Evolutionary conservation across 2,888 invertebrate species (phyloP).

Genomic region (Clanis bilineata): DNA sequence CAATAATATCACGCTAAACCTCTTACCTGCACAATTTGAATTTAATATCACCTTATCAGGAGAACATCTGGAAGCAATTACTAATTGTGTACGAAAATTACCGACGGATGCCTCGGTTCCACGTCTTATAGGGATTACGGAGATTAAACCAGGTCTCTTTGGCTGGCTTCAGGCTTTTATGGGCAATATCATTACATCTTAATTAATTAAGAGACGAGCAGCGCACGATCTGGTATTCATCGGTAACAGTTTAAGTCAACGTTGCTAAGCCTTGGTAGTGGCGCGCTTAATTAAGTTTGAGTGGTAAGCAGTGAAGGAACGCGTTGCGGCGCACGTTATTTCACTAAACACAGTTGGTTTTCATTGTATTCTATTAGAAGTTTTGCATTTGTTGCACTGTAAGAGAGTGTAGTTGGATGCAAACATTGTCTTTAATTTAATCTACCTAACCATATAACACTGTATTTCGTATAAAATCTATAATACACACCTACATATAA

Average conservation of each 20-base stretch:
- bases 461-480: too few species aligned
- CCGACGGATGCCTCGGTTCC: neutral
- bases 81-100: slow-evolving; percentile 12
- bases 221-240: slow-evolving; percentile 19
- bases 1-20: neutral
- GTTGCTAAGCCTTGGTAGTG: slow-evolving; percentile 19
- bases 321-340: slow-evolving; percentile 4
- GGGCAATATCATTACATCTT: slow-evolving; percentile 19
- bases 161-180: too few species aligned
- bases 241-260: slow-evolving; percentile 27
- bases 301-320: neutral
- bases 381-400: neutral
- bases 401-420: neutral
- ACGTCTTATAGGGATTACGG: slow-evolving; percentile 12
- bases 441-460: too few species aligned
- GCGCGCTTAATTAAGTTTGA: slow-evolving; percentile 20
- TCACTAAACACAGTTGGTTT: neutral
- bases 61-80: neutral
- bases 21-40: neutral
- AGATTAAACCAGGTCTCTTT: slow-evolving; percentile 16
- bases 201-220: slow-evolving; percentile 23
- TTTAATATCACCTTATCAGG: neutral
- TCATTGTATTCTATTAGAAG: neutral
- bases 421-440: too few species aligned
- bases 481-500: too few species aligned